These are phyloP conservation scores for Indicator indicator DNA, from an alignment of 2,113 vertebrate species.

Conservation along the genomic window DNA sequence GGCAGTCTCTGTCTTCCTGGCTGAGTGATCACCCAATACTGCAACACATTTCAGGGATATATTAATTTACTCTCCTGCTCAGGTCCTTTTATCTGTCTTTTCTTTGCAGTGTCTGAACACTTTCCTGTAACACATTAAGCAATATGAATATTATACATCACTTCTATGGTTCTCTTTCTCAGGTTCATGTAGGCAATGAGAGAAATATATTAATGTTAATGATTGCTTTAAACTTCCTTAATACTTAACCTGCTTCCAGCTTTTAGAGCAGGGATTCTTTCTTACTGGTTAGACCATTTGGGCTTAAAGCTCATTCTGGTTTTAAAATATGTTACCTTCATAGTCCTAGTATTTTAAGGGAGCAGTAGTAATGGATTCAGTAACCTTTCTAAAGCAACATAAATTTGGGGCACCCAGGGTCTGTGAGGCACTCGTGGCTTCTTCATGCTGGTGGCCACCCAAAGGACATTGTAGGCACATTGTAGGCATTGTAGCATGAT, in stretches of 20 bases:
- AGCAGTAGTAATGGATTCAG: not conserved
- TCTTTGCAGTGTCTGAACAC: not conserved
- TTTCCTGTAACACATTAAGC: slow-evolving; percentile 36
- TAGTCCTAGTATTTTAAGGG: not conserved
- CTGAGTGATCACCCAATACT: slow-evolving; percentile 11
- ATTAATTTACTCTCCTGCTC: not conserved
- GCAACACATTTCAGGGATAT: not conserved
- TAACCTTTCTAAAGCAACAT: not conserved
- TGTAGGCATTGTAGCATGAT: too few relatives aligned
- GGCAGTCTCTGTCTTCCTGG: not conserved
- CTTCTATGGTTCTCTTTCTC: slow-evolving; percentile 11
- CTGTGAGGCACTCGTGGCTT: not conserved
- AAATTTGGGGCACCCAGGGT: not conserved
- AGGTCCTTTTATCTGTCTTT: slow-evolving; percentile 22
- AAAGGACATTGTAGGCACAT: not conserved
- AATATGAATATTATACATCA: slow-evolving; percentile 46
- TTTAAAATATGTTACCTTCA: not conserved
- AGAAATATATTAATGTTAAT: slow-evolving; percentile 41
- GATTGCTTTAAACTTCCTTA: not conserved
- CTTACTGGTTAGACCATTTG: not conserved
- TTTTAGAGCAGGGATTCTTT: not conserved
- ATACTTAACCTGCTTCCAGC: not conserved
- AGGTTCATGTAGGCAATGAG: not conserved
- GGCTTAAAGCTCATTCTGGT: not conserved
- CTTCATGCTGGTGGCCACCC: not conserved